phyloP scores from a whole-genome alignment of 2,113 vertebrate genomes.

The Ictalurus punctatus region DNA sequence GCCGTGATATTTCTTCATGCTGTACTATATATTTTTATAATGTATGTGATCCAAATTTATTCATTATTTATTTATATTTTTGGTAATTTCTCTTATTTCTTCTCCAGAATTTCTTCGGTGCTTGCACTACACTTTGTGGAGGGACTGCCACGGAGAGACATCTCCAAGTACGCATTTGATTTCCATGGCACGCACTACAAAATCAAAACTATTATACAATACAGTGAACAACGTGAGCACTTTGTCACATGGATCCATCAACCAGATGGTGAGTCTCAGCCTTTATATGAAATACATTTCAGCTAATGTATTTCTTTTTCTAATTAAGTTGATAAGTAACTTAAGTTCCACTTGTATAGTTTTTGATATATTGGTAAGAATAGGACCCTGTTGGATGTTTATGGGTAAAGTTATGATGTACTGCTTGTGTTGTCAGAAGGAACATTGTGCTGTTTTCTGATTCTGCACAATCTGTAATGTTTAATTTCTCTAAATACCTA shows the following conservation, averaged over 20 bases:
- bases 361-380: neutral
- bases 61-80: neutral
- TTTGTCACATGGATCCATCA: constrained; percentile 85
- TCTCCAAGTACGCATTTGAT: constrained; percentile 77
- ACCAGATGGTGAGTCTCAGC: constrained; percentile 77
- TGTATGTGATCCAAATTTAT: neutral
- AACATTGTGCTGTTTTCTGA: neutral
- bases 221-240: constrained; percentile 73
- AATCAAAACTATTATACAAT: constrained; percentile 81
- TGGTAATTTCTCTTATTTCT: neutral
- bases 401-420: too few species aligned
- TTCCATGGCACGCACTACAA: constrained; percentile 75
- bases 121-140: constrained; percentile 88
- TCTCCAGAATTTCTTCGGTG: constrained; percentile 77
- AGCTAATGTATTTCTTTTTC: neutral
- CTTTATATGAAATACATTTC: neutral
- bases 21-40: neutral
- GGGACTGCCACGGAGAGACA: constrained; percentile 79
- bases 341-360: neutral
- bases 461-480: too few species aligned
- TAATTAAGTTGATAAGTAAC: neutral
- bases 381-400: too few species aligned
- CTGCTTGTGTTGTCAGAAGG: neutral
- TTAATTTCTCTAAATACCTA: neutral
- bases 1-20: neutral